These are phyloP conservation scores for Xanthia togata DNA, from an alignment of 2,888 invertebrate species.

Conservation along the genomic window DNA sequence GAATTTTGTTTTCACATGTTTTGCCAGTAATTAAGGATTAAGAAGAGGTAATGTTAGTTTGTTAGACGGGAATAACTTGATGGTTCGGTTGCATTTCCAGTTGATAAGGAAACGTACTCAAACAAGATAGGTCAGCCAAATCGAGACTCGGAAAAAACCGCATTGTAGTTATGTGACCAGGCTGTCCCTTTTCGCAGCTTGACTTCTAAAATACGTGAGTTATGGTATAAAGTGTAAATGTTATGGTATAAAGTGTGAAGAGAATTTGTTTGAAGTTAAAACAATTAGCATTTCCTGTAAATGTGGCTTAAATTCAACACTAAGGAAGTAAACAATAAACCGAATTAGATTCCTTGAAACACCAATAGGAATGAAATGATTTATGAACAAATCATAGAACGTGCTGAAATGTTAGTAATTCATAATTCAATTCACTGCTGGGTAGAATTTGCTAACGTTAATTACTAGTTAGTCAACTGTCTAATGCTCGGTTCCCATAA, in stretches of 20 bases:
- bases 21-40: conserved; percentile 20
- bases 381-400: conserved; percentile 21
- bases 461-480: conserved; percentile 4
- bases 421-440: not conserved
- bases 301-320: conserved; percentile 9
- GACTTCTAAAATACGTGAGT: not conserved
- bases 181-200: not conserved
- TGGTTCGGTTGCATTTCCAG: not conserved
- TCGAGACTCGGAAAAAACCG: not conserved
- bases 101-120: no score
- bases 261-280: conserved; percentile 12
- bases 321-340: conserved; percentile 41
- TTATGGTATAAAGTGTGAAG: not conserved
- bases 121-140: not conserved
- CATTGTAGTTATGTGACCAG: not conserved
- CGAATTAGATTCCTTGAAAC: conserved; percentile 34
- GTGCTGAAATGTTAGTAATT: conserved; percentile 6
- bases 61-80: not conserved
- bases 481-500: not conserved
- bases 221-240: not conserved
- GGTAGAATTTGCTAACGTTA: not conserved
- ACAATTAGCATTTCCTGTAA: conserved; percentile 13
- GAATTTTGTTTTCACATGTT: conserved; percentile 25
- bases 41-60: not conserved
- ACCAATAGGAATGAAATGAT: conserved; percentile 17